Base-by-base conservation (phyloP, 1,140 invertebrate species). In the Sinella curviseta region DNA sequence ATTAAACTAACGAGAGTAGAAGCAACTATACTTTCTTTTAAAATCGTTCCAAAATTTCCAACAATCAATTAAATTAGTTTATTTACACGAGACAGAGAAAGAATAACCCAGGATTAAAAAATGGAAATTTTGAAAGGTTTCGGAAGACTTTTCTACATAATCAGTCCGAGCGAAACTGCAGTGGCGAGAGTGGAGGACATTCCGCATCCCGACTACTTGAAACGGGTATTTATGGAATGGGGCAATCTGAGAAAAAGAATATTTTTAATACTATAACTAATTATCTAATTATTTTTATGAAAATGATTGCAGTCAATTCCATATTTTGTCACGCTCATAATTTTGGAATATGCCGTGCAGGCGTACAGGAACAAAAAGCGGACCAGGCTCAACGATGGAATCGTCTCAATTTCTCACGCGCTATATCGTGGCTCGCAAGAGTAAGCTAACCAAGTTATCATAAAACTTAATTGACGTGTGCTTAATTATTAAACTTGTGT, bases 281-380 rank as follows among this genome's bases (percentile, higher is more conserved):
- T n/a, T n/a, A n/a, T 17, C 3, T 35, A 14, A 36, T 85, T 90
- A 89, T n/a, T n/a, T 55, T 88, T n/a, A n/a, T n/a, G n/a, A n/a
- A n/a, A n/a, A n/a, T n/a, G n/a, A n/a, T n/a, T n/a, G n/a, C n/a
- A 95, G 94, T 91, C 93, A 30, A 92, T 92, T 89, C 90, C 93
- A 0, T 92, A 91, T 77, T 95, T 95, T 86, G 86, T 94, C 54
- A 82, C 91, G 20, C 90, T 95, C 73, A 90, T 94, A 81, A 77
- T 92, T 0, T 78, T 95, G 80, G 94, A 95, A 87, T 91, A 92
- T 84, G 83, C 92, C 16, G 87, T 95, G 12, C 84, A 93, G 26
- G 89, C 89, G 83, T 70, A 90, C 14, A 90, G 92, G 84, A 90
- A 90, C 20, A 90, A 91, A 83, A 90, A 89, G 14, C 85, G 85